Base-by-base conservation (phyloP, 30 jellyfish, hydroid and myxozoan genomes). In the Chironex yamaguchii region DNA sequence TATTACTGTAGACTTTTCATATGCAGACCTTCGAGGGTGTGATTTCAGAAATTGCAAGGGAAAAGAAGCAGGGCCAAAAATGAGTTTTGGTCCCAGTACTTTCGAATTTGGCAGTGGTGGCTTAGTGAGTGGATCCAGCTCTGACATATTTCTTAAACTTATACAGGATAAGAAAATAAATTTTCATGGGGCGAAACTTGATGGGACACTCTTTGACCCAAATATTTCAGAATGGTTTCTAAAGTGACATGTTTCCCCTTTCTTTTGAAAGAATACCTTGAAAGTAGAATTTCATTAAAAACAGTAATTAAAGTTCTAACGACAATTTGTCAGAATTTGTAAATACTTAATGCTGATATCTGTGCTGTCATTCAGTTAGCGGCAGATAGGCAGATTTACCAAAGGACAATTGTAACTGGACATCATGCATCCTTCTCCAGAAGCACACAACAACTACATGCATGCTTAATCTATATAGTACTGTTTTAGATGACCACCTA, bases 21-120 rank as follows among this genome's bases (percentile, higher is more conserved):
- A 82, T 73, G 90, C 97, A 0, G 97, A 90, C 76, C 42, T 90
- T 21, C 30, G 94, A 34, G 94, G 71, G 79, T 90, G 97, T 51
- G 97, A 90, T 34, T 90, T 90, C 50, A 69, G 97, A n/a, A 84
- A 90, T 64, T 90, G 97, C 65, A 90, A 90, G 67, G 97, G 97
- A 24, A 90, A 82, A 58, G 97, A 90, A 67, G 91, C 97, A 1
- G 97, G 97, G 22, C 92, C 97, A 2, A 76, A 85, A 26, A 81
- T 90, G 94, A 90, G 85, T 66, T 90, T 81, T 82, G 97, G 95
- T 4, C 97, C 92, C 4, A 86, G 87, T 53, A 86, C 96, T 0
- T 86, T 86, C 76, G 96, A 86, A 31, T 86, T 86, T 66, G 96
- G 96, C 51, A 76, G 85, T 52, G 97, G 97, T 21, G 97, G 97